These are phyloP conservation scores for Aphelenchoides besseyi DNA, from an alignment of 1,140 invertebrate species.

Conservation along the genomic window DNA sequence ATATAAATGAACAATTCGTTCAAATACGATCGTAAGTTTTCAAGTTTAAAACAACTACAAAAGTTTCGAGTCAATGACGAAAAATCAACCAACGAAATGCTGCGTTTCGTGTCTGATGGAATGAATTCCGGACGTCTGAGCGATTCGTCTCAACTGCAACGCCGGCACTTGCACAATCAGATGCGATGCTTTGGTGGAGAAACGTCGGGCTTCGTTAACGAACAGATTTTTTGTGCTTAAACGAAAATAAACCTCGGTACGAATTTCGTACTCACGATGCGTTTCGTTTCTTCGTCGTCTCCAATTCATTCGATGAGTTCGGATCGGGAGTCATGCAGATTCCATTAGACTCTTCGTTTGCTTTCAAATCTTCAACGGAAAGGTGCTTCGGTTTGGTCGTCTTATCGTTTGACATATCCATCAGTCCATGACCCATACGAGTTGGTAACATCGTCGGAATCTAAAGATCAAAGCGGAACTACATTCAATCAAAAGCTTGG, in stretches of 20 bases:
- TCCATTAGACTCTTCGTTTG: background rate
- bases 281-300: background rate
- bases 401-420: background rate
- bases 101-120: slow-evolving; percentile 47
- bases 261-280: background rate
- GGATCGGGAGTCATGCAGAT: background rate
- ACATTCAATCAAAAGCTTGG: too few relatives aligned
- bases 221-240: background rate
- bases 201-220: slow-evolving; percentile 30
- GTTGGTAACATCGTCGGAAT: background rate
- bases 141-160: slow-evolving; percentile 45
- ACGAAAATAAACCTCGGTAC: background rate
- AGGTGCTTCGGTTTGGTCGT: background rate
- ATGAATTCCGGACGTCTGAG: slow-evolving; percentile 41
- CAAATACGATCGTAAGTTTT: background rate
- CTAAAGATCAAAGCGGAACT: too few relatives aligned
- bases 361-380: background rate
- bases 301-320: background rate
- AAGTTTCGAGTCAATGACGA: background rate
- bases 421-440: background rate
- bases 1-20: slow-evolving; percentile 6
- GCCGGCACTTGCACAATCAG: slow-evolving; percentile 49
- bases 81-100: slow-evolving; percentile 54
- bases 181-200: slow-evolving; percentile 39
- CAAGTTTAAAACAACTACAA: background rate